Conservation (phyloP, 2,113 vertebrate genomes). For the Elachura formosa region DNA sequence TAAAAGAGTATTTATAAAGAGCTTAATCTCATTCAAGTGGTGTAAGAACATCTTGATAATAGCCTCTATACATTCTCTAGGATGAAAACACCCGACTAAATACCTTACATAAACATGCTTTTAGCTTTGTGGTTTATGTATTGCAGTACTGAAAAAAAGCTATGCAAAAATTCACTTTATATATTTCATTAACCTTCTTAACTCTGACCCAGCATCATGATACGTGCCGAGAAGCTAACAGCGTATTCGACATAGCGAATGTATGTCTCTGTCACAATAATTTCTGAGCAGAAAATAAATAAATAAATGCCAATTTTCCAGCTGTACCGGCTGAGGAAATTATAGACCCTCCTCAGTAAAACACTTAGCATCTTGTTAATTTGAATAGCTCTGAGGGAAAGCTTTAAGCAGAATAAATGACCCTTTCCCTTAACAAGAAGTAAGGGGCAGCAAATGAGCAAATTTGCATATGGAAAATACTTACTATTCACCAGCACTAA, state of each 20-base stretch:
- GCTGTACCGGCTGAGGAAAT: conserved; percentile 38
- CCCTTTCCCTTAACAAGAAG: neutral
- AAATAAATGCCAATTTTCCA: conserved; percentile 35
- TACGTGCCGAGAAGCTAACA: neutral
- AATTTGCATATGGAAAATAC: conserved; percentile 27
- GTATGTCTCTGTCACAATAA: neutral
- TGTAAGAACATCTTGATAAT: neutral
- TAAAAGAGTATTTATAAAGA: neutral
- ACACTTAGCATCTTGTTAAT: conserved; percentile 26
- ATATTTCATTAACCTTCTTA: conserved; percentile 35
- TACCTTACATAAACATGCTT: neutral
- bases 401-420: conserved; percentile 15
- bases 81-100: neutral
- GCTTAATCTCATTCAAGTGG: neutral
- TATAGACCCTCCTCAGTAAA: conserved; percentile 30
- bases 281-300: neutral
- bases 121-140: neutral
- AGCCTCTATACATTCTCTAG: neutral
- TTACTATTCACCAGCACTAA: neutral
- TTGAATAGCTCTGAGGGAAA: conserved; percentile 17
- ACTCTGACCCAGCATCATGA: neutral
- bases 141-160: neutral
- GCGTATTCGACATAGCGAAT: conserved; percentile 21
- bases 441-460: neutral
- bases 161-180: neutral